Conservation (phyloP, 1,140 invertebrate genomes). For the Aphaenogaster floridana region DNA sequence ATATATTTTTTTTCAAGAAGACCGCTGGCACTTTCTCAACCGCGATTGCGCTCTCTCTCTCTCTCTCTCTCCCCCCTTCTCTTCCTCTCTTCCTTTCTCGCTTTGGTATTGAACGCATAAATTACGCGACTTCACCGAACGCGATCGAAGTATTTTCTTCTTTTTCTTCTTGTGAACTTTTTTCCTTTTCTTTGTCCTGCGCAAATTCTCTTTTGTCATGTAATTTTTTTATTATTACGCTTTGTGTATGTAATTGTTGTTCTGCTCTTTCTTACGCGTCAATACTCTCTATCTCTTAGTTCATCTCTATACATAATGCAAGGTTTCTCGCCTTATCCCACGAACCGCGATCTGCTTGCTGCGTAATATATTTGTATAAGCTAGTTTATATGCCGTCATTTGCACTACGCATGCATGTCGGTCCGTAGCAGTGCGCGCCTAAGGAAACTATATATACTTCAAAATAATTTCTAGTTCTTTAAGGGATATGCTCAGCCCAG, state of each 20-base stretch:
- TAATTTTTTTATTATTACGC: not conserved
- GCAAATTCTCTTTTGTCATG: conserved; percentile 1
- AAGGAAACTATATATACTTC: not conserved
- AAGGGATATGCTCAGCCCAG: too few relatives aligned
- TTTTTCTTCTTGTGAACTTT: conserved; percentile 3
- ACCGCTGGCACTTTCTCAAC: conserved; percentile 34
- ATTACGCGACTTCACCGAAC: conserved; percentile 73
- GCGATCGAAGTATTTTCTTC: conserved; percentile 76
- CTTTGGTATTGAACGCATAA: conserved; percentile 82
- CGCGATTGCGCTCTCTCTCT: not conserved
- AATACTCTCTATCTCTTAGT: not conserved
- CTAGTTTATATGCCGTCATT: not conserved
- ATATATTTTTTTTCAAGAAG: conserved; percentile 78
- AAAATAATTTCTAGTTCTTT: not conserved
- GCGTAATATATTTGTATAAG: not conserved
- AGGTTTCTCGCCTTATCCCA: not conserved
- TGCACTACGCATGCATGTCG: not conserved
- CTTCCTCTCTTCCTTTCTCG: conserved; percentile 18
- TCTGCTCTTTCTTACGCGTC: not conserved
- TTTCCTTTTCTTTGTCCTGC: not conserved
- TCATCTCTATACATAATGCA: conserved; percentile 13
- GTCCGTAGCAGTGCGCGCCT: too few relatives aligned
- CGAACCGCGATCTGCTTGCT: not conserved
- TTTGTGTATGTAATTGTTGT: not conserved
- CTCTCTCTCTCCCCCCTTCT: not conserved